Percentiles rank a stretch among this genome's conserved stretches.
Evolutionary conservation across 2,888 invertebrate species (phyloP).

Genomic region (Philonicus albiceps): DNA sequence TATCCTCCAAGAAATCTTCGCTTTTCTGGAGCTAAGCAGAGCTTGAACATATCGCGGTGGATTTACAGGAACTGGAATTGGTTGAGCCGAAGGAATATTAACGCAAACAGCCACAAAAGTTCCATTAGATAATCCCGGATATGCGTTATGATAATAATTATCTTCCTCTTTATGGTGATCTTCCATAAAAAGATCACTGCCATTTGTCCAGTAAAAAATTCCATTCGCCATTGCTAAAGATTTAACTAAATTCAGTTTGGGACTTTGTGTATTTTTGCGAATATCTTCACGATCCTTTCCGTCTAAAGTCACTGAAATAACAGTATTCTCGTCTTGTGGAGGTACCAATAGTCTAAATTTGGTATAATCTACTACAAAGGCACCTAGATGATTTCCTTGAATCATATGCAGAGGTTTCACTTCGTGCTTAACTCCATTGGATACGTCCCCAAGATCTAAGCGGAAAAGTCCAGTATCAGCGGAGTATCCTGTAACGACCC

Average conservation of each 20-base stretch:
- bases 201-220: conserved; percentile 87
- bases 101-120: conserved; percentile 67
- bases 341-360: conserved; percentile 83
- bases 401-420: conserved; percentile 72
- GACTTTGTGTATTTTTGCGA: conserved; percentile 76
- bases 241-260: conserved; percentile 76
- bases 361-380: conserved; percentile 83
- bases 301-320: conserved; percentile 81
- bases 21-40: conserved; percentile 77
- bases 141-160: conserved; percentile 80
- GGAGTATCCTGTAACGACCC: conserved; percentile 68
- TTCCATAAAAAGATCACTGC: conserved; percentile 77
- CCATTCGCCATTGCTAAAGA: conserved; percentile 80
- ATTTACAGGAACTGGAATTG: conserved; percentile 79
- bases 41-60: conserved; percentile 83
- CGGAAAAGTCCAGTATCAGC: conserved; percentile 74
- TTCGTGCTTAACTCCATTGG: conserved; percentile 77
- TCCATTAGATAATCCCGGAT: conserved; percentile 66
- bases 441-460: conserved; percentile 78
- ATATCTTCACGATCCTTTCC: conserved; percentile 79
- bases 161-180: conserved; percentile 75
- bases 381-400: conserved; percentile 74
- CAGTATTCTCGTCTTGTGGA: conserved; percentile 77
- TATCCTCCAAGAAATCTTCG: conserved; percentile 82
- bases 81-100: conserved; percentile 77